Conservation (phyloP, 1,140 invertebrate genomes). For the Lepidurus arcticus region DNA sequence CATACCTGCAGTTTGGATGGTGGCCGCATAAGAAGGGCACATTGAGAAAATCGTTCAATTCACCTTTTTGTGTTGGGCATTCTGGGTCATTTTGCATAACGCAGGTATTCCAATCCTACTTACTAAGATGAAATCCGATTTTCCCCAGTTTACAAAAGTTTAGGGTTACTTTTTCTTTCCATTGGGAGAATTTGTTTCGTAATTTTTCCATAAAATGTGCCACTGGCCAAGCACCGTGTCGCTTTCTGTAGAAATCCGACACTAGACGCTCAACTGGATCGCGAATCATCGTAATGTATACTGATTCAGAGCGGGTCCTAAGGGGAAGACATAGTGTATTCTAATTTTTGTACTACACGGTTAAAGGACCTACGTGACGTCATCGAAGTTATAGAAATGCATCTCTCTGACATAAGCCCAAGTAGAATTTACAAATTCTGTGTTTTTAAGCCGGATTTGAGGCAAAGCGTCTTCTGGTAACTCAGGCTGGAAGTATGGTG, state of each 20-base stretch:
- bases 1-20: neutral
- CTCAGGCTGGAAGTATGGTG: neutral
- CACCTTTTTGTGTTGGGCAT: neutral
- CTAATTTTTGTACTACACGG: neutral
- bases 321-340: neutral
- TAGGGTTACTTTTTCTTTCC: neutral
- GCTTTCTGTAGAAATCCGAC: slow-evolving; percentile 15
- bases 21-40: neutral
- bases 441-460: neutral
- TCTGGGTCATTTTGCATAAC: neutral
- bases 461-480: neutral
- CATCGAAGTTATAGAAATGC: neutral
- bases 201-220: neutral
- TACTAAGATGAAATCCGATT: neutral
- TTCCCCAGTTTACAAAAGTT: neutral
- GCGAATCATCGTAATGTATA: neutral
- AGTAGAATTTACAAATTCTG: neutral
- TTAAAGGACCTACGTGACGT: neutral
- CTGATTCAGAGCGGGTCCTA: neutral
- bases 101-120: neutral
- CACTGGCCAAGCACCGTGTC: neutral
- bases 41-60: neutral
- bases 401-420: neutral
- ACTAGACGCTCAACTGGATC: slow-evolving; percentile 6
- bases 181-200: neutral